Conservation (phyloP, 2,888 invertebrate genomes). For the Microctonus aethiopoides region DNA sequence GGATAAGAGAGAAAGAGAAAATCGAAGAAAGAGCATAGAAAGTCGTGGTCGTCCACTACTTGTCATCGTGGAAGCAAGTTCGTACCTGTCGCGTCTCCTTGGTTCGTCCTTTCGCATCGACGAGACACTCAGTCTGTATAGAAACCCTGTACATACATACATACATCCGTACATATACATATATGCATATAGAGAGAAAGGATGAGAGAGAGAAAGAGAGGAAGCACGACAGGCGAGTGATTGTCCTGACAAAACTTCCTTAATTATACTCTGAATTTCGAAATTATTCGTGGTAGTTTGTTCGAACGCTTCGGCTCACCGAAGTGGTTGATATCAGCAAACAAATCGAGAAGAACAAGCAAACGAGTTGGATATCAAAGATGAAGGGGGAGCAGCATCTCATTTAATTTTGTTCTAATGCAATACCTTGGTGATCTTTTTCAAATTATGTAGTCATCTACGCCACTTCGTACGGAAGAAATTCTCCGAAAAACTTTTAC, state of each 20-base stretch:
- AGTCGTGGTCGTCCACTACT: background rate
- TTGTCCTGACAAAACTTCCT: conserved; percentile 64
- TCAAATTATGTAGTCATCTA: background rate
- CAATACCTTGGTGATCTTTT: background rate
- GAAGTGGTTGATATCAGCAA: conserved; percentile 41
- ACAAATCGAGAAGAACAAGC: conserved; percentile 33
- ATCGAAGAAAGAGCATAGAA: background rate
- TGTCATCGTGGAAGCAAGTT: conserved; percentile 20
- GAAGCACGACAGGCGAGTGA: conserved; percentile 43
- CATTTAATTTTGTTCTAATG: conserved; percentile 2
- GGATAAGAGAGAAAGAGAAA: background rate
- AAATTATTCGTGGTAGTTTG: conserved; percentile 46
- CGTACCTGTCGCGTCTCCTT: conserved; percentile 29
- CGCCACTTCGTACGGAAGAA: background rate
- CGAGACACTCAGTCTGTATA: no score
- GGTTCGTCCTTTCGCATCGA: conserved; percentile 17
- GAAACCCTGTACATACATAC: conserved; percentile 14
- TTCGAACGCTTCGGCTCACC: conserved; percentile 39
- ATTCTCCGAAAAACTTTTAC: background rate
- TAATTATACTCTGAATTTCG: conserved; percentile 60
- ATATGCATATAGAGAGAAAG: conserved; percentile 10
- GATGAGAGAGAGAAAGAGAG: conserved; percentile 1
- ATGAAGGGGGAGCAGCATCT: background rate
- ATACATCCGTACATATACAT: background rate
- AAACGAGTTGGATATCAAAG: background rate